phyloP scores from a whole-genome alignment of 2,113 vertebrate genomes.

The Pipra filicauda region DNA sequence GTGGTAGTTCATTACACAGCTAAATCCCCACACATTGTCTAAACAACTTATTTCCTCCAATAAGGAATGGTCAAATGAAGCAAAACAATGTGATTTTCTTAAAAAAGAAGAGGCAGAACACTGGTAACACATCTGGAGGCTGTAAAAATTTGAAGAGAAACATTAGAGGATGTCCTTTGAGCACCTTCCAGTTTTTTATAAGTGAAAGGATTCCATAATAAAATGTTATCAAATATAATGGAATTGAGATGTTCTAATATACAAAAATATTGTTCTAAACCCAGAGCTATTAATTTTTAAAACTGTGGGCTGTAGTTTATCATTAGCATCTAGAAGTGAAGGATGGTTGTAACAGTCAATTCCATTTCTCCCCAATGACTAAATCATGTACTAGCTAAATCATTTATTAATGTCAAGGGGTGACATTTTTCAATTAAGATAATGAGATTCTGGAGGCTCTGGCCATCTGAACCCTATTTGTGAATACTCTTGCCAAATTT shows the following conservation, averaged over 20 bases:
- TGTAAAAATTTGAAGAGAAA: background rate
- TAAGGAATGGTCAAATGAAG: background rate
- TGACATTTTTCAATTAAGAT: slow-evolving; percentile 40
- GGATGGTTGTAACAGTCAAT: background rate
- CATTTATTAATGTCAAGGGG: slow-evolving; percentile 5
- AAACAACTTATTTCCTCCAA: background rate
- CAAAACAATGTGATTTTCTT: background rate
- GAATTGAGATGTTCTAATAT: background rate
- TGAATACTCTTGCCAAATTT: background rate
- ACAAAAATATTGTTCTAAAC: background rate
- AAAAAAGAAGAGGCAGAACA: background rate
- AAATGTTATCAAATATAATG: background rate
- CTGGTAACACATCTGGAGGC: background rate
- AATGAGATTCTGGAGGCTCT: slow-evolving; percentile 41
- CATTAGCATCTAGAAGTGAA: slow-evolving; percentile 19
- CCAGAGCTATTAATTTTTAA: slow-evolving; percentile 29
- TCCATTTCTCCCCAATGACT: slow-evolving; percentile 9
- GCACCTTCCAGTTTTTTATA: background rate
- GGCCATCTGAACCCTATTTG: slow-evolving; percentile 18
- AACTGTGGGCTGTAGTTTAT: slow-evolving; percentile 9
- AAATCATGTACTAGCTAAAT: background rate
- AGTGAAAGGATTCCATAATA: background rate
- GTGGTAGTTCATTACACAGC: background rate
- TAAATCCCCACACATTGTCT: background rate
- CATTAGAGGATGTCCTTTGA: background rate